Evolutionary conservation across 2,888 invertebrate species (phyloP), one percentile per base, ranked within the genome.

Genomic region (Keiferia lycopersicella): DNA sequence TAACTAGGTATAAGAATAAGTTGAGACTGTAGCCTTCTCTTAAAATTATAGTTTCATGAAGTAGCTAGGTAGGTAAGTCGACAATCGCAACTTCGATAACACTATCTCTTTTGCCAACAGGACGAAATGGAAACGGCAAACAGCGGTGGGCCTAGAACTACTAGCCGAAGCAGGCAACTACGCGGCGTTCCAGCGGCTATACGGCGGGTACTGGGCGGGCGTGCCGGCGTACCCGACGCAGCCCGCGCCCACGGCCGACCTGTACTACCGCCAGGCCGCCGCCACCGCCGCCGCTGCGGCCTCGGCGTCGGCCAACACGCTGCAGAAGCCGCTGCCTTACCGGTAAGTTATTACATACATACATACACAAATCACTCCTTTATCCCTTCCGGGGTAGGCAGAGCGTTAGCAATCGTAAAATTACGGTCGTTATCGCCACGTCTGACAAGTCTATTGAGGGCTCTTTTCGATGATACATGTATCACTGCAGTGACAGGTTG

Each of bases 51-150:
- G n/a, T n/a, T n/a, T n/a, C n/a, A n/a, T n/a, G n/a, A n/a, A n/a
- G n/a, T n/a, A n/a, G n/a, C n/a, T n/a, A n/a, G n/a, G n/a, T n/a
- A n/a, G n/a, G 48, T 18, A 8, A 8, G 48, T 18, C 18, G 7
- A 18, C 8, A 48, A 10, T 18, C 8, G 0, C 50, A 10, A 8
- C 50, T 0, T 50, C 20, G 0, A 65, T 20, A 10, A 20, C 64
- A n/a, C 60, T 65, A 20, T 50, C 11, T 45, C 66, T 48, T 68
- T 77, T 79, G 73, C 69, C 61, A 63, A 30, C 94, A 98, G 98
- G 87, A 99, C 99, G 84, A 99, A 99, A 93, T 99, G 99, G 99
- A 99, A 99, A 89, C 95, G 99, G 1, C 99, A 99, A 87, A 98
- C 99, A 16, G 98, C 99, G 0, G 99, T 99, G 2, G 99, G 99